Conservation (phyloP, 1,140 invertebrate genomes). For the Caerostris darwini region DNA sequence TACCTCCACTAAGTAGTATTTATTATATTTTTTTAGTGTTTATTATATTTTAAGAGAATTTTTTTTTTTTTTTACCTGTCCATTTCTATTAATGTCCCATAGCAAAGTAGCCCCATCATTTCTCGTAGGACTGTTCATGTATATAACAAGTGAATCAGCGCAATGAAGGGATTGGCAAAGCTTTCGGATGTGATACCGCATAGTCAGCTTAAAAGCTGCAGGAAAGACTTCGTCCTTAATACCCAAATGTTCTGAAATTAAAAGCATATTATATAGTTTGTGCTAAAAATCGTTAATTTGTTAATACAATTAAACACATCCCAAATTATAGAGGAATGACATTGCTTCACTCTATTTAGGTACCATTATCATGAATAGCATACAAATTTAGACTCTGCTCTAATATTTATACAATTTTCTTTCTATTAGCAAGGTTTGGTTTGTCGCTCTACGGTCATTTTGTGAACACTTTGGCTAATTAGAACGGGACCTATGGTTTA, state of each 20-base stretch:
- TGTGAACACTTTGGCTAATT: too few species aligned
- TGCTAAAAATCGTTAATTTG: neutral
- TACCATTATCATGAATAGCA: too few species aligned
- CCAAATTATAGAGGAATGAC: too few species aligned
- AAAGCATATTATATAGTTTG: neutral
- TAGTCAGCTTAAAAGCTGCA: slow-evolving; percentile 83
- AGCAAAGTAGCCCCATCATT: slow-evolving; percentile 83
- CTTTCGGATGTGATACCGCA: slow-evolving; percentile 83
- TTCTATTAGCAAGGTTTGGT: too few species aligned
- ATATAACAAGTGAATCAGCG: slow-evolving; percentile 84
- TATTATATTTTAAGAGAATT: neutral
- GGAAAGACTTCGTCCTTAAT: slow-evolving; percentile 80
- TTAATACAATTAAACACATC: too few species aligned
- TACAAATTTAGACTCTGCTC: too few species aligned
- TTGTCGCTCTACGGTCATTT: too few species aligned
- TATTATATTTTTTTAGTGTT: too few species aligned
- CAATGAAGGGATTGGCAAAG: slow-evolving; percentile 83
- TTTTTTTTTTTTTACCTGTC: slow-evolving; percentile 81
- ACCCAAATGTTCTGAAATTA: slow-evolving; percentile 75
- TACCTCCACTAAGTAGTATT: too few species aligned
- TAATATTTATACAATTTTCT: too few species aligned
- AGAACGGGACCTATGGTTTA: too few species aligned
- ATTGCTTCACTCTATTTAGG: too few species aligned
- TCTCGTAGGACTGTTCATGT: slow-evolving; percentile 83
- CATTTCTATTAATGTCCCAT: slow-evolving; percentile 84